A percentile compares a stretch with the other conserved stretches of the same genome.
These are phyloP conservation scores for Odontocolon sp. DNA, from an alignment of 2,888 invertebrate species.

Conservation along the genomic window DNA sequence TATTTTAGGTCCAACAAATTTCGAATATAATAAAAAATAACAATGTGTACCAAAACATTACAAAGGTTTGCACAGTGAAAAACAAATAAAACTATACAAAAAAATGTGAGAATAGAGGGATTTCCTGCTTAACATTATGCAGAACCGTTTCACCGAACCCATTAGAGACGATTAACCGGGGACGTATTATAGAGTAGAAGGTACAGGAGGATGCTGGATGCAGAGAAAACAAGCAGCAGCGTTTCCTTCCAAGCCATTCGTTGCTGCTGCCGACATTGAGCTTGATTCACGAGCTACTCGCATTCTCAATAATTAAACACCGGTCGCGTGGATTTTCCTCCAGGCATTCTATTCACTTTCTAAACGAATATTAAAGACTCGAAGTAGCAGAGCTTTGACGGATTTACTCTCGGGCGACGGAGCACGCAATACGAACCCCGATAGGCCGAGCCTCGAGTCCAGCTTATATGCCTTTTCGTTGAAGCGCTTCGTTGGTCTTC, in stretches of 20 bases:
- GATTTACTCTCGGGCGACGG: constrained; percentile 53
- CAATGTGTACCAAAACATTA: no score
- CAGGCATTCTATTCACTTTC: constrained; percentile 42
- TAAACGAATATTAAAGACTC: not conserved
- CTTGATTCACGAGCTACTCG: constrained; percentile 48
- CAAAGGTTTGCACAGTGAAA: no score
- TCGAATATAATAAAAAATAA: no score
- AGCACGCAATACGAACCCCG: constrained; percentile 56
- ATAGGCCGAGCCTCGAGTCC: constrained; percentile 32
- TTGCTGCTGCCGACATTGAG: constrained; percentile 20
- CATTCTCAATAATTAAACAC: constrained; percentile 56
- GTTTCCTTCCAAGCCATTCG: constrained; percentile 2
- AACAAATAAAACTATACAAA: no score
- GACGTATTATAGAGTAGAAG: not conserved
- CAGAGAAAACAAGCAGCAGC: not conserved
- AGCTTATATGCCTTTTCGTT: not conserved
- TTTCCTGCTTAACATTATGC: not conserved
- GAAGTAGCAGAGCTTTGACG: constrained; percentile 51
- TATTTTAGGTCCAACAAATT: no score
- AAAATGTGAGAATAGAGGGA: not conserved
- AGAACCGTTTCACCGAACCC: not conserved
- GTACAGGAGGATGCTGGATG: not conserved
- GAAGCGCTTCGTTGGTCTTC: not conserved
- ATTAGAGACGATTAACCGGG: no score
- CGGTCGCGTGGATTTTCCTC: constrained; percentile 46